These are phyloP conservation scores for Heptranchias perlo DNA, from an alignment of 2,113 vertebrate species.

Conservation along the genomic window DNA sequence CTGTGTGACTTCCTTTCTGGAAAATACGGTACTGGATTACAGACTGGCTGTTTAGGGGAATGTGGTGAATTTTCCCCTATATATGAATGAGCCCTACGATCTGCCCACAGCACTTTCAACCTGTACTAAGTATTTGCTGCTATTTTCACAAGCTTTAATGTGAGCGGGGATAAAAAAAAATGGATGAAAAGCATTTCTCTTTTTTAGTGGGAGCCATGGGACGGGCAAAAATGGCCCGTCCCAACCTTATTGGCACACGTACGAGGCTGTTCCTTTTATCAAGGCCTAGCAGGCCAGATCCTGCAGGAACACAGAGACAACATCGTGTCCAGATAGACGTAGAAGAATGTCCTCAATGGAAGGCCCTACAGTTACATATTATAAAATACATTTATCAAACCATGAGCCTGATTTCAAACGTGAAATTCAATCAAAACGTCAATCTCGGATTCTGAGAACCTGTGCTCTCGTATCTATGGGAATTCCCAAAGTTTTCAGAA, in stretches of 20 bases:
- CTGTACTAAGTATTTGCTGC: neutral
- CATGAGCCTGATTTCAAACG: neutral
- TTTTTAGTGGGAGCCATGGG: neutral
- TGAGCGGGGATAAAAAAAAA: neutral
- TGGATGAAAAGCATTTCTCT: neutral
- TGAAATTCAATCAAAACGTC: neutral
- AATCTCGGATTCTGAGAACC: neutral
- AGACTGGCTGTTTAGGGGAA: neutral
- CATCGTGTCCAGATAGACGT: neutral
- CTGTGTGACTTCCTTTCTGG: neutral
- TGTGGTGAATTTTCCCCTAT: neutral
- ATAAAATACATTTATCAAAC: neutral
- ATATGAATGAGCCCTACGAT: neutral
- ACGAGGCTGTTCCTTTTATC: neutral
- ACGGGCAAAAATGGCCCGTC: neutral
- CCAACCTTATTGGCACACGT: neutral
- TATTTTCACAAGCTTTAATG: neutral
- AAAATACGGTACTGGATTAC: neutral
- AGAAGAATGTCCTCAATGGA: neutral
- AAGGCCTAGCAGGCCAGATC: neutral
- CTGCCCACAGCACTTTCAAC: neutral
- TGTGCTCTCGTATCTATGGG: neutral
- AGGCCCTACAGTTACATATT: neutral
- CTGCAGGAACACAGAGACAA: neutral
- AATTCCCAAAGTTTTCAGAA: neutral